Percentiles rank a stretch among this genome's conserved stretches.
Conservation (phyloP, 37 sponge, comb jelly and placozoan genomes). For the Chondrosia reniformis region DNA sequence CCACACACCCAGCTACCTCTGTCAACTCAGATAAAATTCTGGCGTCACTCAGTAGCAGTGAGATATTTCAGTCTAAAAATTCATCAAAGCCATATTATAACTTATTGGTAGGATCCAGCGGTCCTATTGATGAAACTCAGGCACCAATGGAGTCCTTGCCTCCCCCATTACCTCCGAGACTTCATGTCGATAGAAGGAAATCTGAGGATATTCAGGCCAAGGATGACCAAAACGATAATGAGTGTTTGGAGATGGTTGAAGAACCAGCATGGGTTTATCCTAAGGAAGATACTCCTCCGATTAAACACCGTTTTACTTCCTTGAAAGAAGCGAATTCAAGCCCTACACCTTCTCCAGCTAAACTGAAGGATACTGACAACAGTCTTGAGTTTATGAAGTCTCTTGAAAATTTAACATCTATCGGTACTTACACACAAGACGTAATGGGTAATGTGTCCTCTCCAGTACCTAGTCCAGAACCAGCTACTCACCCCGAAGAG, state of each 20-base stretch:
- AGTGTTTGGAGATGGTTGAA: no score
- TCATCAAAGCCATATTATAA: neutral
- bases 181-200: no score
- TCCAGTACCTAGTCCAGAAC: neutral
- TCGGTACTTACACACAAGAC: neutral
- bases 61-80: no score
- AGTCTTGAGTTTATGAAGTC: slow-evolving; percentile 23
- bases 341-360: slow-evolving; percentile 2
- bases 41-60: no score
- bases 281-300: neutral
- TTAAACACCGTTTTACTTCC: neutral
- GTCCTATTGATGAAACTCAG: neutral
- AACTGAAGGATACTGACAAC: neutral
- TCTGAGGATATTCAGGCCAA: no score
- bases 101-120: neutral
- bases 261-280: no score
- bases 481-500: neutral
- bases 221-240: no score
- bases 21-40: no score
- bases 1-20: neutral
- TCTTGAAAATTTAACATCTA: slow-evolving; percentile 2
- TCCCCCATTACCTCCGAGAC: slow-evolving; percentile 4
- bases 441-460: neutral
- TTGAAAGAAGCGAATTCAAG: neutral
- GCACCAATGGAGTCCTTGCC: neutral